phyloP scores from a whole-genome alignment of 1,140 invertebrate species.

The Drosophila baimaii region DNA sequence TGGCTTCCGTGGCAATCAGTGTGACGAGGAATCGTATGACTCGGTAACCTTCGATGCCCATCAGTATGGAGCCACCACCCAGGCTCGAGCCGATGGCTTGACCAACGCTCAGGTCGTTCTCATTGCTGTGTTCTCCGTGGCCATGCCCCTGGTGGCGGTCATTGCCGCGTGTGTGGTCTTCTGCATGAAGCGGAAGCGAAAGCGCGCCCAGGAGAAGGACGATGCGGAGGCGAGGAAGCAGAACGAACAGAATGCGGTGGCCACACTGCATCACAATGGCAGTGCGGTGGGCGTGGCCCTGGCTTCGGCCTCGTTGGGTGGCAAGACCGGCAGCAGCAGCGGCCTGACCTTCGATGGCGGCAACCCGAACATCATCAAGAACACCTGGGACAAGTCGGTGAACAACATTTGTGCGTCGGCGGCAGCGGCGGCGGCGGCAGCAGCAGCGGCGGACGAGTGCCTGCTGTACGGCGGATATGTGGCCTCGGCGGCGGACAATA shows the following conservation, averaged over 20 bases:
- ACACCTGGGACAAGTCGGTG: constrained; percentile 91
- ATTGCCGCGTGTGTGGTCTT: constrained; percentile 91
- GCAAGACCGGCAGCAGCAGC: constrained; percentile 84
- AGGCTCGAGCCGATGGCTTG: constrained; percentile 85
- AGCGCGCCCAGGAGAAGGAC: constrained; percentile 90
- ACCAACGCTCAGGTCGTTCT: constrained; percentile 91
- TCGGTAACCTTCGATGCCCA: constrained; percentile 78
- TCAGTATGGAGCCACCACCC: constrained; percentile 86
- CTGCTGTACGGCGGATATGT: constrained; percentile 84
- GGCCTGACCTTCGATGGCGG: constrained; percentile 84
- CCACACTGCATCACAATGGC: constrained; percentile 86
- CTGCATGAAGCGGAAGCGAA: constrained; percentile 91
- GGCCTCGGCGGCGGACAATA: constrained; percentile 75
- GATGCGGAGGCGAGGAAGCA: constrained; percentile 94
- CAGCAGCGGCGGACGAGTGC: constrained; percentile 84
- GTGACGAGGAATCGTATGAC: constrained; percentile 86
- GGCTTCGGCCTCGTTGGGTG: constrained; percentile 73
- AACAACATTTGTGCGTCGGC: constrained; percentile 87
- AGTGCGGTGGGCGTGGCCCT: constrained; percentile 80
- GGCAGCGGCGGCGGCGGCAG: constrained; percentile 70
- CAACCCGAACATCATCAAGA: constrained; percentile 90
- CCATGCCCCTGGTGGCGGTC: constrained; percentile 90
- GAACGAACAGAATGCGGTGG: constrained; percentile 94
- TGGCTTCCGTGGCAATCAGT: constrained; percentile 89
- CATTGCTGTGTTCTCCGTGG: constrained; percentile 92